These are phyloP conservation scores for Idaea dimidiata DNA, from an alignment of 2,888 invertebrate genomes.

Conservation along the genomic window DNA sequence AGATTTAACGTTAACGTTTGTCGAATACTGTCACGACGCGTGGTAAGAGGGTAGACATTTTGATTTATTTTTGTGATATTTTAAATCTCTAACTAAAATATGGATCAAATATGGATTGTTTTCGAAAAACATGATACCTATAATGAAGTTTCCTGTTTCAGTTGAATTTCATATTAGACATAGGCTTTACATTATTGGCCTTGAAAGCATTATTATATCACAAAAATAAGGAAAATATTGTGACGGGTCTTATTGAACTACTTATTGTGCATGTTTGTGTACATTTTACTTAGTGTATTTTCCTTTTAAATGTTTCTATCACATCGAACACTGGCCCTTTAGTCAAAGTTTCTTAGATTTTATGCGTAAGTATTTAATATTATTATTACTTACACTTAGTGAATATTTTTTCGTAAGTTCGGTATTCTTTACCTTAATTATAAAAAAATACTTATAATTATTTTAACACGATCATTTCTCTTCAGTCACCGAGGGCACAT, in stretches of 20 bases:
- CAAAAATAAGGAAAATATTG: conserved; percentile 24
- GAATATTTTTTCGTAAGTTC: conserved; percentile 56
- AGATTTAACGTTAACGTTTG: not conserved
- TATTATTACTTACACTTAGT: conserved; percentile 24
- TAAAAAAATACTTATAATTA: conserved; percentile 34
- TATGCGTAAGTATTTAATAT: conserved; percentile 67
- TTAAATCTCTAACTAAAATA: not conserved
- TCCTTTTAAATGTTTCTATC: conserved; percentile 33
- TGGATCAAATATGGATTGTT: not conserved
- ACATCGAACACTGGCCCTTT: conserved; percentile 74
- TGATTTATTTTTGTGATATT: not conserved
- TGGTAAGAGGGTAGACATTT: not conserved
- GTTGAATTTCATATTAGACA: too few relatives aligned
- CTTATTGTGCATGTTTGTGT: conserved; percentile 52
- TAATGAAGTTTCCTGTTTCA: too few relatives aligned
- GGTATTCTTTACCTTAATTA: conserved; percentile 42
- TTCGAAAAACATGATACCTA: not conserved
- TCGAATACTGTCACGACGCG: not conserved
- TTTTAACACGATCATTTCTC: conserved; percentile 29
- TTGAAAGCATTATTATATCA: not conserved
- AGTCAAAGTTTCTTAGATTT: conserved; percentile 57
- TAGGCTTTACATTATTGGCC: too few relatives aligned
- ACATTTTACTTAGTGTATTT: conserved; percentile 32
- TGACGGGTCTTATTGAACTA: conserved; percentile 29
- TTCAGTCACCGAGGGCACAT: conserved; percentile 25